Base-by-base conservation (phyloP, 2,888 invertebrate genomes). In the Sarcophaga variegata region DNA sequence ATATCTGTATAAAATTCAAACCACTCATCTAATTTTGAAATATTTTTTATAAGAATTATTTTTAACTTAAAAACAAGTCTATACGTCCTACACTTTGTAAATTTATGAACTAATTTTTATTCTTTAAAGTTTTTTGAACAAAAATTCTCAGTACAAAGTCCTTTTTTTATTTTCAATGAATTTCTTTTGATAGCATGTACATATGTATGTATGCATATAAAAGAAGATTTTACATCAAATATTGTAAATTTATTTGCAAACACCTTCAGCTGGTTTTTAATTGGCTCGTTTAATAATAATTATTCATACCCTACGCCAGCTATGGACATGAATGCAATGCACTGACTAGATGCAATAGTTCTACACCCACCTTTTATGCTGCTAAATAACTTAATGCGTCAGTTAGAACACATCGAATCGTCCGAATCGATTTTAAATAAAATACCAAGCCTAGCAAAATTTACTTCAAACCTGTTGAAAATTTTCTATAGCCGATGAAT, bases 251-350 rank as follows among this genome's bases (percentile, higher is more conserved):
- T 17, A 37, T 76, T 62, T 22, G 45, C 49, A 74, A 75, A 82
- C 76, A 86, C 77, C 81, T 86, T 64, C 71, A n/a, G 17, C 20
- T 45, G n/a, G 59, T 72, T 67, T 80, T 80, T 72, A 79, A 83
- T 80, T 86, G 82, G 86, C 62, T 76, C 49, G 79, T 79, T 79
- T 82, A 76, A 72, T 79, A 75, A 79, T 79, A 79, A 75, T 82
- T 72, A 54, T 12, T 54, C 14, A 17, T 17, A 54, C 54, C 54
- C 14, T 64, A 64, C 27, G 64, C 17, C 54, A 54, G 37, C 25
- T 10, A 10, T 37, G 37, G 8, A 37, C 37, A 37, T 37, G 1
- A 37, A 37, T 37, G 8, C 37, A 37, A 8, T 37, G 37, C 37
- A 37, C 37, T 37, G 37, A 8, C 37, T 37, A 8, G 37, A 8